phyloP scores from a whole-genome alignment of 2,113 vertebrate species.

The Dicentrarchus labrax region DNA sequence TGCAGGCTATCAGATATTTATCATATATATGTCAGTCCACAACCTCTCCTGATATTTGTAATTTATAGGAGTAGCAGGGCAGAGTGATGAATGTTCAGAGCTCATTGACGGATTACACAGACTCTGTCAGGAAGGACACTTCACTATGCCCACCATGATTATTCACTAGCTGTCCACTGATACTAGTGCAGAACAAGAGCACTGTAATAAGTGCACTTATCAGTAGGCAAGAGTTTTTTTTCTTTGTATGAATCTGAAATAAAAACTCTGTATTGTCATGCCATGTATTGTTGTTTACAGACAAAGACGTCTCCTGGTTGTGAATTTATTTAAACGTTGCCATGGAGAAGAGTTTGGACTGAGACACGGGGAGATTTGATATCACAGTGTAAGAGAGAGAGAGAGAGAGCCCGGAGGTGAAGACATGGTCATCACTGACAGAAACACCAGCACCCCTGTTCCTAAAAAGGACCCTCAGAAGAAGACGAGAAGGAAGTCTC shows the following conservation, averaged over 20 bases:
- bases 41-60: constrained; percentile 7
- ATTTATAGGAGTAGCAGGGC: constrained; percentile 8
- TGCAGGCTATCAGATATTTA: not conserved
- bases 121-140: constrained; percentile 7
- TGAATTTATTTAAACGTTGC: constrained; percentile 40
- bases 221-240: constrained; percentile 7
- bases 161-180: not conserved
- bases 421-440: constrained; percentile 86
- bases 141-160: not conserved
- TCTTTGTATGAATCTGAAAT: constrained; percentile 17
- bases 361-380: constrained; percentile 36
- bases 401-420: constrained; percentile 37
- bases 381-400: constrained; percentile 6
- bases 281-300: constrained; percentile 50
- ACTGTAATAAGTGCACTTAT: not conserved
- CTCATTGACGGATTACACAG: constrained; percentile 28
- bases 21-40: not conserved
- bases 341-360: constrained; percentile 44
- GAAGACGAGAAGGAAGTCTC: constrained; percentile 71
- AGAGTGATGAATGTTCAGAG: constrained; percentile 23
- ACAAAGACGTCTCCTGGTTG: constrained; percentile 39
- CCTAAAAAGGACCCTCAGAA: constrained; percentile 87
- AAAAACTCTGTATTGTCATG: too few species aligned
- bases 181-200: constrained; percentile 1
- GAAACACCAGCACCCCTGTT: constrained; percentile 81